A percentile compares a stretch with the other conserved stretches of the same genome.
Conservation (phyloP, 2,113 vertebrate species). For the Orycteropus afer region DNA sequence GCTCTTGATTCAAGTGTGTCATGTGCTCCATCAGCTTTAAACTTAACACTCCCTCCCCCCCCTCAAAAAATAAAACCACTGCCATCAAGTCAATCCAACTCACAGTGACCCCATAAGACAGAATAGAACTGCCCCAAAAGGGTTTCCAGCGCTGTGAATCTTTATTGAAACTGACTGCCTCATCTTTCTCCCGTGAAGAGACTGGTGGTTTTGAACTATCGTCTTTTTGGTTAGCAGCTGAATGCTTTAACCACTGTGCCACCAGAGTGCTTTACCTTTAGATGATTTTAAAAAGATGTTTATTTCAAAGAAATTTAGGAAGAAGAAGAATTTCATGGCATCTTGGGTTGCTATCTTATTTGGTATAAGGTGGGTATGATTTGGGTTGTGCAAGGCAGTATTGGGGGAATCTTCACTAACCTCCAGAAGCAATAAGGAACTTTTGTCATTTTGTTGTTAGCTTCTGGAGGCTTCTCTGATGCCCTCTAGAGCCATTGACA, state of each 20-base stretch:
- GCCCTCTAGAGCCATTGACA: background rate
- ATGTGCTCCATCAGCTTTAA: fast-evolving
- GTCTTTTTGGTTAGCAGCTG: too few relatives aligned
- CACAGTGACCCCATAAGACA: too few relatives aligned
- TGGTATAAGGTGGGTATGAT: background rate
- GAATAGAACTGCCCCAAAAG: too few relatives aligned
- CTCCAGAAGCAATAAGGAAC: background rate
- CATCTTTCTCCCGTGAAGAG: too few relatives aligned
- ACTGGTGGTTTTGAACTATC: too few relatives aligned
- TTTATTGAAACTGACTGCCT: too few relatives aligned
- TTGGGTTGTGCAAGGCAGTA: background rate
- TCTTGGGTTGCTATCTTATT: background rate
- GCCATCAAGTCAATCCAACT: too few relatives aligned
- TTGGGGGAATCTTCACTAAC: background rate
- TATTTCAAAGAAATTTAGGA: conserved; percentile 2
- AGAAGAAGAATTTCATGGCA: background rate
- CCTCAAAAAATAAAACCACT: too few relatives aligned
- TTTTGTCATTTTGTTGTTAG: background rate
- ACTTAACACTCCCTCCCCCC: too few relatives aligned
- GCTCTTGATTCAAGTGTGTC: background rate
- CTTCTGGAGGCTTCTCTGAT: background rate
- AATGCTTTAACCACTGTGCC: too few relatives aligned
- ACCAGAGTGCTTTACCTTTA: too few relatives aligned
- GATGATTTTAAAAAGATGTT: background rate
- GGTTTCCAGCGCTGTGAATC: too few relatives aligned